These are phyloP conservation scores for Cuniculus paca DNA, from an alignment of 2,797 vertebrate species.

Conservation along the genomic window DNA sequence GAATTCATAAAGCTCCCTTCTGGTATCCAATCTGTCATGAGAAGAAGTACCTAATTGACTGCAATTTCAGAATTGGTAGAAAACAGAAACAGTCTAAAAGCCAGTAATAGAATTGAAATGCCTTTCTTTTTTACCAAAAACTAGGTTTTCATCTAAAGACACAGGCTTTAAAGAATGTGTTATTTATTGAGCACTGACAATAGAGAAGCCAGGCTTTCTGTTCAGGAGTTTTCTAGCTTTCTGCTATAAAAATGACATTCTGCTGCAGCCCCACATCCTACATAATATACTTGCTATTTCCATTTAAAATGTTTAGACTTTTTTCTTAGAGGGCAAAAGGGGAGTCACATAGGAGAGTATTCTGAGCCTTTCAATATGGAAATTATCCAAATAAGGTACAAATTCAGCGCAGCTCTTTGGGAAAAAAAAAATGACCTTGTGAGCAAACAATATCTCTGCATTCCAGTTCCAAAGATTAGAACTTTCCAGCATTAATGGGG, in stretches of 20 bases:
- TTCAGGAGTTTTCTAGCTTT: constrained; percentile 62
- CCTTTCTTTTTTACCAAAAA: constrained; percentile 72
- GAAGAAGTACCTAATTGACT: constrained; percentile 74
- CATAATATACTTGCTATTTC: constrained; percentile 72
- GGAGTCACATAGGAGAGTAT: not conserved
- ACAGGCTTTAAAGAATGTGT: constrained; percentile 63
- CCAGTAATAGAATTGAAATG: constrained; percentile 75
- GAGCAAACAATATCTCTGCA: constrained; percentile 63
- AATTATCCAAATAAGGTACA: constrained; percentile 66
- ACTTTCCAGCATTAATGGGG: constrained; percentile 17
- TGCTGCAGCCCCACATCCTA: constrained; percentile 51
- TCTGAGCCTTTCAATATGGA: constrained; percentile 53
- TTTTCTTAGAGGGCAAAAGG: constrained; percentile 70
- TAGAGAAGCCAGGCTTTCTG: constrained; percentile 23
- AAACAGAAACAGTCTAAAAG: constrained; percentile 76
- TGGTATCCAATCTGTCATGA: constrained; percentile 81
- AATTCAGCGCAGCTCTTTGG: constrained; percentile 46
- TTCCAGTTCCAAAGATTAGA: constrained; percentile 56
- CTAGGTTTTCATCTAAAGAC: constrained; percentile 66
- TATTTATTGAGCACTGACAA: constrained; percentile 72
- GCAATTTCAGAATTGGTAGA: constrained; percentile 73
- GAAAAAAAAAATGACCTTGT: constrained; percentile 35
- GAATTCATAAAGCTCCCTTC: constrained; percentile 78
- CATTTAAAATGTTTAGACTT: constrained; percentile 76
- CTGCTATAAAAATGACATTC: constrained; percentile 69